Evolutionary conservation across 2,797 vertebrate species (phyloP).

Genomic region (Pseudochromis fuscus): DNA sequence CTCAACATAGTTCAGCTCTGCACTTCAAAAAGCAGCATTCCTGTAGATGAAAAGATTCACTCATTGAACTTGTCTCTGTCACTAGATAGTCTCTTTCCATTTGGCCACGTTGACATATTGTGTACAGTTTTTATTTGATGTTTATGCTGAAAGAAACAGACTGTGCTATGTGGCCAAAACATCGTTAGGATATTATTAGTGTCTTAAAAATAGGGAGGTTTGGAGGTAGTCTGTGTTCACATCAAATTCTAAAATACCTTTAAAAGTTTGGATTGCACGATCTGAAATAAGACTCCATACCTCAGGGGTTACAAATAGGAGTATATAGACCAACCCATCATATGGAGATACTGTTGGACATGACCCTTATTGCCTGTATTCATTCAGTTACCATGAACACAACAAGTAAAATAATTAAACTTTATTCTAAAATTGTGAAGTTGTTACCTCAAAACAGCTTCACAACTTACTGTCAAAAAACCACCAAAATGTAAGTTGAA

Average conservation of each 20-base stretch:
- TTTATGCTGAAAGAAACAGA: not conserved
- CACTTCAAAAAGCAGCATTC: conserved; percentile 12
- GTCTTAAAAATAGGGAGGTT: conserved; percentile 15
- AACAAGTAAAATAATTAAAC: too few relatives aligned
- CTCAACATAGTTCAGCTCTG: conserved; percentile 15
- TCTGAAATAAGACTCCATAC: not conserved
- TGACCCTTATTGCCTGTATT: too few relatives aligned
- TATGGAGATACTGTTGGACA: too few relatives aligned
- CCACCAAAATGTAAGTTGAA: not conserved
- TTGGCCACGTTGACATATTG: conserved; percentile 23
- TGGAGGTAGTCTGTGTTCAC: not conserved
- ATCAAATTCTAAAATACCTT: not conserved
- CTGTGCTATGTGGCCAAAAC: not conserved
- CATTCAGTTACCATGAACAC: too few relatives aligned
- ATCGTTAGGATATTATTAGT: conserved; percentile 37
- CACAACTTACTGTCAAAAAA: too few relatives aligned
- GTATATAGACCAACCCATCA: too few relatives aligned
- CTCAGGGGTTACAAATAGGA: too few relatives aligned
- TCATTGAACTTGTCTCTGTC: conserved; percentile 44
- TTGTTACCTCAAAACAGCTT: too few relatives aligned
- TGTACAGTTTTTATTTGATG: conserved; percentile 23
- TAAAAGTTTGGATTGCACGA: not conserved
- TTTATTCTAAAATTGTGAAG: too few relatives aligned
- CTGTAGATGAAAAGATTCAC: conserved; percentile 30
- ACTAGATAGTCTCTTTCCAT: conserved; percentile 31